A percentile compares a stretch with the other conserved stretches of the same genome.
phyloP scores from a whole-genome alignment of 2,888 invertebrate genomes.

The Cosmia trapezina region DNA sequence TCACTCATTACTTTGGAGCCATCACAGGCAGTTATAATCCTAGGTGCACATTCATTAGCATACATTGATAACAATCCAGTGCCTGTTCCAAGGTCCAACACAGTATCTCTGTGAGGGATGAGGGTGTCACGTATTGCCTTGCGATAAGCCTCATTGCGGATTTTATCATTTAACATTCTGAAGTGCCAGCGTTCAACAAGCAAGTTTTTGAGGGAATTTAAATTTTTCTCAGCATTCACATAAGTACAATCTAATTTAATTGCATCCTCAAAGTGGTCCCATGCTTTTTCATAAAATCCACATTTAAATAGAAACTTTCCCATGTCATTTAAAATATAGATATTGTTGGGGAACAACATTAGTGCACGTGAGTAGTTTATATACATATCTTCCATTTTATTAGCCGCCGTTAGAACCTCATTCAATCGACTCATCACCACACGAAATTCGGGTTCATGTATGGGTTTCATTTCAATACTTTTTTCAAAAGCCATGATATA shows the following conservation, averaged over 20 bases:
- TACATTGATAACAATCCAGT: constrained; percentile 94
- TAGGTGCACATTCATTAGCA: constrained; percentile 90
- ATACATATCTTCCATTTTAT: constrained; percentile 79
- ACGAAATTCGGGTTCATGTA: constrained; percentile 78
- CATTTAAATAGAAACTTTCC: constrained; percentile 87
- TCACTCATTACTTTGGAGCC: constrained; percentile 91
- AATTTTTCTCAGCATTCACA: constrained; percentile 91
- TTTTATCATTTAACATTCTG: constrained; percentile 94
- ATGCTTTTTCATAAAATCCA: constrained; percentile 90
- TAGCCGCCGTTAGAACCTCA: constrained; percentile 66
- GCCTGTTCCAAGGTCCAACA: constrained; percentile 95
- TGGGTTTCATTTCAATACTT: constrained; percentile 66
- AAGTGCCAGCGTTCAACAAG: constrained; percentile 95
- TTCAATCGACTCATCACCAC: constrained; percentile 72
- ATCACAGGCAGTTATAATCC: constrained; percentile 92
- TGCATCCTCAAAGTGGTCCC: constrained; percentile 90
- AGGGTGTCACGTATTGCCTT: constrained; percentile 91
- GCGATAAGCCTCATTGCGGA: constrained; percentile 92
- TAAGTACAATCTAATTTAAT: constrained; percentile 86
- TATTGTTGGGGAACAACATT: constrained; percentile 75
- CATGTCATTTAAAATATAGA: constrained; percentile 79
- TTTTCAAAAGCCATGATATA: constrained; percentile 78
- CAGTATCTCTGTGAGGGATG: constrained; percentile 82
- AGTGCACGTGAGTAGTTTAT: constrained; percentile 76
- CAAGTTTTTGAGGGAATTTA: constrained; percentile 92